Evolutionary conservation across 2,797 vertebrate species (phyloP), one percentile per base, ranked within the genome.

Genomic region (Dicrostonyx torquatus): DNA sequence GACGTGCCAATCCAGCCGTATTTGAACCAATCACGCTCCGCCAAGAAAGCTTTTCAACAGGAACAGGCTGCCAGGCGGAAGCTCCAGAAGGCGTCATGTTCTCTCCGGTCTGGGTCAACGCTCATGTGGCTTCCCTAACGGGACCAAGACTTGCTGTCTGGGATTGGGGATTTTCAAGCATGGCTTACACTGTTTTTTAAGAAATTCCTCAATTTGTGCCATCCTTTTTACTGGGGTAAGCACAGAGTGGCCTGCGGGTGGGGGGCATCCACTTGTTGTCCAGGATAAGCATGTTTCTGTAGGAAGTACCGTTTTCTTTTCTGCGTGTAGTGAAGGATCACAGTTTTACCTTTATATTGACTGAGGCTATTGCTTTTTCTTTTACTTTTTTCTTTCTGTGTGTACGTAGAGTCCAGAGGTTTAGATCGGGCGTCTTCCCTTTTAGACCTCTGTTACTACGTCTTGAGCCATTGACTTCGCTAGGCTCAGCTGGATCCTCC

Each of bases 291-390:
- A 31, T 83, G 70, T 83, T 75, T 79, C 37, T 88, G 68, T 66
- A 48, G 22, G 6, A 18, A 18, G 6, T 64, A 90, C 20, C 24
- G 22, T 62, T 89, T 90, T 90, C 64, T 90, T 83, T 90, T 90
- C 75, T 92, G 29, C 62, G 90, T 83, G 2, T 79, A 12, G 29
- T 31, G 18, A 26, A 88, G 26, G 20, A 31, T 78, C 15, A 22
- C 11, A 22, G 40, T 84, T 96, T 75, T 95, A 29, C 84, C 66
- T 92, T 91, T 92, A 24, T 84, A 40, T 80, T 50, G 89, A 5
- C 60, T n/a, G 31, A 58, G 22, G 53, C 6, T 5, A 2, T 85
- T 90, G 43, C 10, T 91, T 86, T 86, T 92, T 62, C 43, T 66
- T 45, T 18, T 6, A 24, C 15, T 13, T 64, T 66, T 29, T n/a